Evolutionary conservation across 2,888 invertebrate genomes (phyloP), one percentile per base, ranked within the genome.

Genomic region (Eristalinus sepulchralis): DNA sequence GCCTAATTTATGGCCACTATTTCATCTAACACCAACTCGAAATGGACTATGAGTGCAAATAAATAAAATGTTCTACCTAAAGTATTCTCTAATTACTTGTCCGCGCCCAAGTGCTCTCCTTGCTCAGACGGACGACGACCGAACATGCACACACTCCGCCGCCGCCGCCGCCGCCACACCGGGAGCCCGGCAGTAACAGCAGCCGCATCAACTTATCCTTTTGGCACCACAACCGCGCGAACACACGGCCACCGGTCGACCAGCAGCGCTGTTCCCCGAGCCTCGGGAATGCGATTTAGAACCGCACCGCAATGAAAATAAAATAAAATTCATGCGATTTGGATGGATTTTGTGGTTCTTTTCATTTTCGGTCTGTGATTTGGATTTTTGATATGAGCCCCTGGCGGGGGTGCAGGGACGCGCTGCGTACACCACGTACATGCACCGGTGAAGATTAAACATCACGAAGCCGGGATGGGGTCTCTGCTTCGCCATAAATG

Each of bases 31-130:
- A 86, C 79, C 86, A 86, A 82, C 78, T 83, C 66, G 71, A 13
- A 68, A 11, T 70, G 62, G 73, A 86, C 86, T 86, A 70, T 75
- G 75, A 78, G 86, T 57, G 78, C 78, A 67, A 82, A 86, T 86
- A 86, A 83, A 86, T 86, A 86, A 82, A 86, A 86, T 82, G 71
- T 77, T 83, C 75, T 71, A 83, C 78, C 86, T 78, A 78, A 79
- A 83, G 75, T 82, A 86, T 86, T 86, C 78, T 86, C 83, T 86
- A 78, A 86, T 86, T 86, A 83, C 83, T 86, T 86, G 83, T 86
- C 75, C 75, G 73, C 83, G 67, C 75, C 66, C 83, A 79, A 75
- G 82, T 70, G 77, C 72, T 63, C 60, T 47, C 47, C 5, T 13
- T 22, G 9, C 10, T 3, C 10, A 9, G 47, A 11, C 47, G 27